Base-by-base conservation (phyloP, 1,140 invertebrate genomes). In the Homarus americanus region DNA sequence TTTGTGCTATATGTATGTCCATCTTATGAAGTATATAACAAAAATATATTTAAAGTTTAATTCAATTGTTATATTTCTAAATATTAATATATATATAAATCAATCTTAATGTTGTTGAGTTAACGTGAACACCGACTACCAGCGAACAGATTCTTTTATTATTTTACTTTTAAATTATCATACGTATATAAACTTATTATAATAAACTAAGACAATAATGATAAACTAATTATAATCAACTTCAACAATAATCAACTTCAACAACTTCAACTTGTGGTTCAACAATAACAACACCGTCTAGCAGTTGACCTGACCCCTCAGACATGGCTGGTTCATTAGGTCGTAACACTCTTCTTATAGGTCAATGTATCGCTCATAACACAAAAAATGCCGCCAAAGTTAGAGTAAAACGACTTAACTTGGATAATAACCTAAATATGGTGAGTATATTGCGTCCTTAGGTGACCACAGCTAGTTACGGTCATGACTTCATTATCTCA, bases 401-500 rank as follows among this genome's bases (percentile, higher is more conserved):
- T 17, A 40, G 72, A 38, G 72, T 86, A 34, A 75, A 86, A 36
- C 83, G 72, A 24, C n/a, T 86, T 32, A 34, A 72, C 1, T 86
- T 86, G 49, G 83, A 86, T 28, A 40, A n/a, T 10, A 86, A 86
- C 34, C 17, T 86, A 1, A 73, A 86, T 38, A 86, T 86, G 83
- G 83, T 86, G 41, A 49, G 72, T 72, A 10, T 49, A 10, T 10
- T 49, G 1, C 7, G 44, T 15, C 0, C 0, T 49, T 1, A 49
- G 44, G 44, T 15, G 15, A 10, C 15, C 15, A 49, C 15, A 49
- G 0, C 7, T 49, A 49, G 15, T 49, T 0, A 10, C 1, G 0
- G 1, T 49, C 7, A 0, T 0, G 1, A 49, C 0, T 10, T 49
- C 15, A 15, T 73, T 72, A 28, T 72, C 9, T 72, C 66, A 72